These are phyloP conservation scores for Ctenodactylus gundi DNA, from an alignment of 2,113 vertebrate species.

Conservation along the genomic window DNA sequence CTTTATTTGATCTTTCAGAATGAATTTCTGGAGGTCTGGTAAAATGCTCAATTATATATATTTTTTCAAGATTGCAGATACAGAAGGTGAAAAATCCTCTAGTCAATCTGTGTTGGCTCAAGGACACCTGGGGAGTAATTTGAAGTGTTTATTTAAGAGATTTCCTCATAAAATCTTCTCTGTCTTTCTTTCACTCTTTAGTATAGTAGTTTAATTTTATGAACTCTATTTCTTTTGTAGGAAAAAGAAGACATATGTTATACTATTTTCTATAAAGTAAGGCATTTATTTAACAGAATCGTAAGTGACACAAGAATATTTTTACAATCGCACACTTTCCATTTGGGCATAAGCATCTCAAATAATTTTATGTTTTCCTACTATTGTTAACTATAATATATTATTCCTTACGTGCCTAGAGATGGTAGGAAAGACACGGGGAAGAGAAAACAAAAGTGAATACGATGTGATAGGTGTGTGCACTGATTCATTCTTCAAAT, in stretches of 20 bases:
- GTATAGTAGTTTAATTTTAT: slow-evolving; percentile 52
- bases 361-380: neutral
- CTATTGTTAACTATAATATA: neutral
- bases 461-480: too few species aligned
- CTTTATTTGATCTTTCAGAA: slow-evolving; percentile 42
- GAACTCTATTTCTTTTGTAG: slow-evolving; percentile 39
- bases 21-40: neutral
- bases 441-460: too few species aligned
- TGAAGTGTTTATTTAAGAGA: slow-evolving; percentile 58
- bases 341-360: neutral
- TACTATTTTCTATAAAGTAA: slow-evolving; percentile 38
- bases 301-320: neutral
- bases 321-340: neutral
- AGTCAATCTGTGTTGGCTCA: neutral
- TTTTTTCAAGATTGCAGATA: neutral
- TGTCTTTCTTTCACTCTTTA: neutral
- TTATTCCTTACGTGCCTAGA: neutral
- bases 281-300: slow-evolving; percentile 12
- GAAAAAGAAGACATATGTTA: neutral
- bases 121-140: slow-evolving; percentile 9
- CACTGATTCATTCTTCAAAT: too few species aligned
- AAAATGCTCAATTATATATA: neutral
- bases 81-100: neutral
- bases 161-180: neutral
- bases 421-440: too few species aligned